A percentile compares a stretch with the other conserved stretches of the same genome.
phyloP scores from a whole-genome alignment of 2,888 invertebrate species.

The Agonopterix arenella region DNA sequence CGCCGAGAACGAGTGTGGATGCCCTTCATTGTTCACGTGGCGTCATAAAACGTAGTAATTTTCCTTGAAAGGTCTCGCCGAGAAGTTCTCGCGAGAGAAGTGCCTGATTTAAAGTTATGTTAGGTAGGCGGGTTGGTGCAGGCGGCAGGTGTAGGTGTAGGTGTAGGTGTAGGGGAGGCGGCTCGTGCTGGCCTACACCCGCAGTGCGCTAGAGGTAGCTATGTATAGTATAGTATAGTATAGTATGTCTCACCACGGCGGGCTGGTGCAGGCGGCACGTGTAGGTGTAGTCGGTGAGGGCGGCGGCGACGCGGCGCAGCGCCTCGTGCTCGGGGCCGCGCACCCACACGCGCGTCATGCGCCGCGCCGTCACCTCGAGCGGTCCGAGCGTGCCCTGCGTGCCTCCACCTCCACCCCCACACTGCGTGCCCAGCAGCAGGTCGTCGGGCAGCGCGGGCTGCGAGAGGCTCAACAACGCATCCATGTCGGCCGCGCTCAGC shows the following conservation, averaged over 20 bases:
- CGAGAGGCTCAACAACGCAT: slow-evolving; percentile 84
- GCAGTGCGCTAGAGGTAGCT: too few species aligned
- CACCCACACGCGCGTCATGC: slow-evolving; percentile 96
- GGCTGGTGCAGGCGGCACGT: slow-evolving; percentile 22
- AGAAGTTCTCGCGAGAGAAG: too few species aligned
- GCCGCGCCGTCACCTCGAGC: slow-evolving; percentile 80
- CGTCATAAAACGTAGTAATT: too few species aligned
- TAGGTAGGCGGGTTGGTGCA: too few species aligned
- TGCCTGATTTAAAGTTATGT: too few species aligned
- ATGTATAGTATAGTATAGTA: too few species aligned
- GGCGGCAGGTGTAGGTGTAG: too few species aligned
- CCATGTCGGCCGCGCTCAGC: slow-evolving; percentile 48
- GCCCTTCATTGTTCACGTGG: too few species aligned
- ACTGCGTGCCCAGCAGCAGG: slow-evolving; percentile 84
- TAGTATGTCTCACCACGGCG: background rate
- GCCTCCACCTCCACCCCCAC: slow-evolving; percentile 6
- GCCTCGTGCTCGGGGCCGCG: slow-evolving; percentile 81
- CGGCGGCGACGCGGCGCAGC: slow-evolving; percentile 77
- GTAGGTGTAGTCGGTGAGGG: slow-evolving; percentile 72
- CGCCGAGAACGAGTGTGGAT: too few species aligned
- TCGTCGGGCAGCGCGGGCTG: slow-evolving; percentile 91
- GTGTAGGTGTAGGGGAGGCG: too few species aligned
- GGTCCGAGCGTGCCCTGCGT: slow-evolving; percentile 52
- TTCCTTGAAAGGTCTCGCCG: too few species aligned
- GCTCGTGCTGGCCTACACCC: too few species aligned